Base-by-base conservation (phyloP, 2,888 invertebrate species). In the Ennomos fuscantarius region DNA sequence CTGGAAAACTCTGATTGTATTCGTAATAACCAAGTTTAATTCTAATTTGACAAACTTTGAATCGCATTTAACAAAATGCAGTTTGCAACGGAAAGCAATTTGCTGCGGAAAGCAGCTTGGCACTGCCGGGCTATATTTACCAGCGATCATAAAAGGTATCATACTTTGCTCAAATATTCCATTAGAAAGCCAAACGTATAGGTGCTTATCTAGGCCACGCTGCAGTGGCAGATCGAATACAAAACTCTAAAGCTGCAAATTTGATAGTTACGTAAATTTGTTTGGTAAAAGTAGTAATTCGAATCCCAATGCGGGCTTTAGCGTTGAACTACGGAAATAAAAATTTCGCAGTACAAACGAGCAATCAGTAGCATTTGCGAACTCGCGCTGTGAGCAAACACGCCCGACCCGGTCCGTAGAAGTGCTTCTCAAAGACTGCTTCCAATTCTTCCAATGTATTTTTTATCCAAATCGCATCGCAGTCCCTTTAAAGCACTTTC, bases 331-430 rank as follows among this genome's bases (percentile, higher is more conserved):
- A 74, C 67, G 72, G 73, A 84, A 87, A 86, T 84, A 86, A 87
- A 88, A 86, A 84, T 82, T 78, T 85, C 78, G 74, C 76, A 80
- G 78, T 80, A 84, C 87, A 88, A 89, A 89, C 88, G 89, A 85
- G 84, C 89, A 89, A 89, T 89, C 89, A 87, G 85, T 68, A 84
- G 83, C 86, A 86, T 86, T 89, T 87, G 86, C 85, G 79, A 87
- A 84, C 80, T 82, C 79, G 74, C 75, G 79, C 79, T 80, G 24
- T 24, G 70, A 73, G 86, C 81, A 87, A 89, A 89, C 80, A 84
- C 78, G 72, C 72, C 72, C 69, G 65, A 67, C 71, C 67, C 73
- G 68, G 65, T 66, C 69, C 72, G 70, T 69, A 72, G 66, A 72
- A 82, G 81, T 80, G 82, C 83, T 84, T 81, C 82, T 83, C 86